A percentile compares a stretch with the other conserved stretches of the same genome.
Evolutionary conservation across 2,888 invertebrate species (phyloP).

Genomic region (Eulithis prunata): DNA sequence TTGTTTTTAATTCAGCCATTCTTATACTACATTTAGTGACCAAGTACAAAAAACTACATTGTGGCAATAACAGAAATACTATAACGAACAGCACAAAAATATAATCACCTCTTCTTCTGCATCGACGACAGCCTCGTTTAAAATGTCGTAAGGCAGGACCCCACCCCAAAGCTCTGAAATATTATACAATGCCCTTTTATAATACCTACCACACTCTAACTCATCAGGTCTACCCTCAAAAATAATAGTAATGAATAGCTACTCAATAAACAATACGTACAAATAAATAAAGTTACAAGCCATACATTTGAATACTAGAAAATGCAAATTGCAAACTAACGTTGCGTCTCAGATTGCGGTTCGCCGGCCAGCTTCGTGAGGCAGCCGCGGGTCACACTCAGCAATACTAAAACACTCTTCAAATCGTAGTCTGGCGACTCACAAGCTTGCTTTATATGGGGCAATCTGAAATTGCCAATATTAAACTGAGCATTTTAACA

Average conservation of each 20-base stretch:
- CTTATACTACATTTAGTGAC: too few relatives aligned
- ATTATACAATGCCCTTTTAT: background rate
- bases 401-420: constrained; percentile 12
- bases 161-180: constrained; percentile 81
- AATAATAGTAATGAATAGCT: too few relatives aligned
- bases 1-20: too few relatives aligned
- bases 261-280: too few relatives aligned
- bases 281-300: too few relatives aligned
- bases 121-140: constrained; percentile 23
- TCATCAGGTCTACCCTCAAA: background rate
- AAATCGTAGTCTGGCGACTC: constrained; percentile 14
- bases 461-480: constrained; percentile 14
- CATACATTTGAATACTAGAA: too few relatives aligned
- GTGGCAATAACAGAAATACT: background rate
- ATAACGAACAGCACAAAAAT: background rate
- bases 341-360: background rate
- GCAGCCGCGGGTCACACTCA: constrained; percentile 14
- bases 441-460: constrained; percentile 23
- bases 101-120: constrained; percentile 25
- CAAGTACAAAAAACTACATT: too few relatives aligned
- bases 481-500: too few relatives aligned
- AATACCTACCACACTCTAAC: too few relatives aligned
- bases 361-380: background rate
- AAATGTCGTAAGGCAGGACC: constrained; percentile 62
- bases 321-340: too few relatives aligned